A percentile compares a stretch with the other conserved stretches of the same genome.
phyloP scores from a whole-genome alignment of 2,888 invertebrate species.

The Deilephila porcellus region DNA sequence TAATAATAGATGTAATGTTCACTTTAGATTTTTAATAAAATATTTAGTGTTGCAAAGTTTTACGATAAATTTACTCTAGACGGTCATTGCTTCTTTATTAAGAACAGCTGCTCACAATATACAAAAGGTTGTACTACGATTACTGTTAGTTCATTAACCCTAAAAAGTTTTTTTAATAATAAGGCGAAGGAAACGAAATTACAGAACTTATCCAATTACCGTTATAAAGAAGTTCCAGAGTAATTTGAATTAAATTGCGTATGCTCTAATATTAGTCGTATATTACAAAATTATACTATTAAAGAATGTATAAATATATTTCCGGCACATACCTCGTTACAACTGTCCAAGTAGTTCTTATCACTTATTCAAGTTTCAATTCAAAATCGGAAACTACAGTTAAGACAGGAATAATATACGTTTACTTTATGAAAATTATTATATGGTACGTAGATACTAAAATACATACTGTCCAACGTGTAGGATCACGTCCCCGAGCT shows the following conservation, averaged over 20 bases:
- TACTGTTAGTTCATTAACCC: neutral
- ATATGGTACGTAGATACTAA: too few species aligned
- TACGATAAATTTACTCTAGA: neutral
- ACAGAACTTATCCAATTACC: slow-evolving; percentile 15
- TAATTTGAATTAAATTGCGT: neutral
- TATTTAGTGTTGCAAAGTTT: neutral
- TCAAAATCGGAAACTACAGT: neutral
- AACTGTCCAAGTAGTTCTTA: neutral
- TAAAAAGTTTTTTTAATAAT: neutral
- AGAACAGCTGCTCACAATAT: neutral
- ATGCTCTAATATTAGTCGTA: neutral
- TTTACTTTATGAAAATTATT: neutral
- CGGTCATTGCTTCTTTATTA: neutral
- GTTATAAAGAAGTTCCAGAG: neutral
- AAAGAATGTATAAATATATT: neutral
- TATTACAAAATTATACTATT: neutral
- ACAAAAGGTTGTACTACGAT: neutral
- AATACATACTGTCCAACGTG: too few species aligned
- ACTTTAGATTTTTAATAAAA: neutral
- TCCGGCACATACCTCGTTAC: neutral
- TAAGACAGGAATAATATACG: neutral
- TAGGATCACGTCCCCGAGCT: too few species aligned
- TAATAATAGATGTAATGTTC: neutral
- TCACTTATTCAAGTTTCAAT: neutral
- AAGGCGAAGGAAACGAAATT: neutral